phyloP scores from a whole-genome alignment of 2,113 vertebrate species.

The Columba livia region DNA sequence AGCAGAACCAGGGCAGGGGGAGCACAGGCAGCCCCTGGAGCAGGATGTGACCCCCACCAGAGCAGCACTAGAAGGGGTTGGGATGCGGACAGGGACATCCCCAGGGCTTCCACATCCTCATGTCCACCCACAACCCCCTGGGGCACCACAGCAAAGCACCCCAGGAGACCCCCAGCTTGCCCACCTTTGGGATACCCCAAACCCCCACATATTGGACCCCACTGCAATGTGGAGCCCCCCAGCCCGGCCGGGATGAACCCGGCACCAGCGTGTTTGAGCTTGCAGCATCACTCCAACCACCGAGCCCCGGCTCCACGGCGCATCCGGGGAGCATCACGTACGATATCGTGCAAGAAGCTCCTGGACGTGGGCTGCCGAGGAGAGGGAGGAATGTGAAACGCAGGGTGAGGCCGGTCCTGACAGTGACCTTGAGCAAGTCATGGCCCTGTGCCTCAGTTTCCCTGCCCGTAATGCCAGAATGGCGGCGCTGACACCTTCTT shows the following conservation, averaged over 20 bases:
- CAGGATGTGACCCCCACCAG: too few relatives aligned
- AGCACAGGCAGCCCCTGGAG: background rate
- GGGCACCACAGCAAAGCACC: rapidly evolving
- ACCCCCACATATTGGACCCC: background rate
- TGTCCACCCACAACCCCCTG: background rate
- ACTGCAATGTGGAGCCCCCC: rapidly evolving
- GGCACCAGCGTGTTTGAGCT: background rate
- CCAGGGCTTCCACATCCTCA: background rate
- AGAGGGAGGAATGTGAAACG: background rate
- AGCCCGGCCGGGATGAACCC: background rate
- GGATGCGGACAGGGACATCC: too few relatives aligned
- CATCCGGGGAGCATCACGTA: background rate
- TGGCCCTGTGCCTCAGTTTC: background rate
- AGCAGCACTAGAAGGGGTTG: too few relatives aligned
- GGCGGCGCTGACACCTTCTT: rapidly evolving
- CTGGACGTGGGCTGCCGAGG: background rate
- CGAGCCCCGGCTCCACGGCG: background rate
- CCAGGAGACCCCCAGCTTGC: rapidly evolving
- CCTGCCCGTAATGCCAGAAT: rapidly evolving
- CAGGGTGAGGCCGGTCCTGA: background rate
- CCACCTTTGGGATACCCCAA: background rate
- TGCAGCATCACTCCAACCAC: background rate
- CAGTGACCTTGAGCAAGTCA: background rate
- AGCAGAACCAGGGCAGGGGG: background rate
- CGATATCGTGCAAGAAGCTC: background rate